A percentile compares a stretch with the other conserved stretches of the same genome.
phyloP scores from a whole-genome alignment of 2,797 vertebrate species.

The Phalloptychus januarius region DNA sequence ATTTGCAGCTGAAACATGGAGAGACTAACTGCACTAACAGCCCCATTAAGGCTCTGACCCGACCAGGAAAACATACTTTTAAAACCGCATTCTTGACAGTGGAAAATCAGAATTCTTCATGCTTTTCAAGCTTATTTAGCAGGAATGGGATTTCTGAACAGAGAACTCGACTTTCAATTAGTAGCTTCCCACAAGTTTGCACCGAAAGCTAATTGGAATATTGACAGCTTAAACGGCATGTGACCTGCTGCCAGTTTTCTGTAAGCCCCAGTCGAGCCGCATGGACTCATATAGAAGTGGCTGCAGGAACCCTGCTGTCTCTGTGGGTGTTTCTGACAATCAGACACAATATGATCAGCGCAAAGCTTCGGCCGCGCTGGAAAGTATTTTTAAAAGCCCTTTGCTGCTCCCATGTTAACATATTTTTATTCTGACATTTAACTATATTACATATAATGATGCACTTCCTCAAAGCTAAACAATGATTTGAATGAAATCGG shows the following conservation, averaged over 20 bases:
- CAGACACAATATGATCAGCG: slow-evolving; percentile 55
- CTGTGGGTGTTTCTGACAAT: slow-evolving; percentile 62
- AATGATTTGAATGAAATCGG: slow-evolving; percentile 76
- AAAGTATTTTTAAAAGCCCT: slow-evolving; percentile 65
- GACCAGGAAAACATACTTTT: not conserved
- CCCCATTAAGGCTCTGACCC: not conserved
- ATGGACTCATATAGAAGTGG: slow-evolving; percentile 30
- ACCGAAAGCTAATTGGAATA: not conserved
- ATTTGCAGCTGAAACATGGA: slow-evolving; percentile 14
- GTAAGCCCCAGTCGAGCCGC: slow-evolving; percentile 21
- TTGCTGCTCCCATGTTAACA: slow-evolving; percentile 50
- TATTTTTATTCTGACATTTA: slow-evolving; percentile 77
- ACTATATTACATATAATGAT: slow-evolving; percentile 78
- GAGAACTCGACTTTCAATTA: not conserved
- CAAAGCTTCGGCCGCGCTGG: slow-evolving; percentile 39
- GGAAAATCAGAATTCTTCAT: not conserved
- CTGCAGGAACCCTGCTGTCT: slow-evolving; percentile 49
- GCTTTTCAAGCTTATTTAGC: not conserved
- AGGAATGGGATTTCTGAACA: not conserved
- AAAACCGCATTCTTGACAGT: not conserved
- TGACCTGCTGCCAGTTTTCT: slow-evolving; percentile 14
- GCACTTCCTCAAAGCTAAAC: slow-evolving; percentile 76
- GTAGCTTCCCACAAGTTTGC: not conserved
- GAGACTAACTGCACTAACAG: not conserved
- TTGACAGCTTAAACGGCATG: not conserved